Evolutionary conservation across 1,140 invertebrate genomes (phyloP), one percentile per base, ranked within the genome.

Genomic region (Pentalonia nigronervosa): DNA sequence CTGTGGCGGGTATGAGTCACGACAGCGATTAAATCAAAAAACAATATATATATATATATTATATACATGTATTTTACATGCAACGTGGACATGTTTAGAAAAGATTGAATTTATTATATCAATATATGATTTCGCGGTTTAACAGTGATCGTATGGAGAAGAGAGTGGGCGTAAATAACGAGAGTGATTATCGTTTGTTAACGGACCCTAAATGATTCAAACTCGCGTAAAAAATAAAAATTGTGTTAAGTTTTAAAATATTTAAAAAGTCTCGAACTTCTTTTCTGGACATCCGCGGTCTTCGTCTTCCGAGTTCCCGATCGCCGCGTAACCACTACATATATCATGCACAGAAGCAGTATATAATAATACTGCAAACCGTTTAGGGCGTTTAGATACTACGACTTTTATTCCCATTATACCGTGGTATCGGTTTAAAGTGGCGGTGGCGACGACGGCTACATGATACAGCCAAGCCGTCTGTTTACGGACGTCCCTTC

Each of bases 401-500:
- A 84, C 36, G 36, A 84, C 60, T 17, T 76, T n/a, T 14, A 76
- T 76, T 76, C 21, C n/a, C 4, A 76, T 11, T 14, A n/a, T 76
- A 76, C 83, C 83, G 23, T 0, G 83, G 83, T 84, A 45, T 84
- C 83, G 83, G 83, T 36, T 41, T 83, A 41, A 23, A 23, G 21
- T 41, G 20, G 23, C 23, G 20, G 21, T 41, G n/a, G 20, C n/a
- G 17, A 90, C 50, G 53, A n/a, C 7, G 20, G 34, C 50, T 67
- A n/a, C 60, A n/a, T 17, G 30, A n/a, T n/a, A n/a, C 9, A 0
- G 9, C 30, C 25, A 4, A 53, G 88, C 56, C 7, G n/a, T 90
- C 25, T 67, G 25, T 67, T 90, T 25, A 41, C 89, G 25, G 30
- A 23, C 45, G 67, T 91, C 67, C 90, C 90, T 91, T 81, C 60